A percentile compares a stretch with the other conserved stretches of the same genome.
These are phyloP conservation scores for Brachionichthys hirsutus DNA, from an alignment of 2,113 vertebrate genomes.

Conservation along the genomic window DNA sequence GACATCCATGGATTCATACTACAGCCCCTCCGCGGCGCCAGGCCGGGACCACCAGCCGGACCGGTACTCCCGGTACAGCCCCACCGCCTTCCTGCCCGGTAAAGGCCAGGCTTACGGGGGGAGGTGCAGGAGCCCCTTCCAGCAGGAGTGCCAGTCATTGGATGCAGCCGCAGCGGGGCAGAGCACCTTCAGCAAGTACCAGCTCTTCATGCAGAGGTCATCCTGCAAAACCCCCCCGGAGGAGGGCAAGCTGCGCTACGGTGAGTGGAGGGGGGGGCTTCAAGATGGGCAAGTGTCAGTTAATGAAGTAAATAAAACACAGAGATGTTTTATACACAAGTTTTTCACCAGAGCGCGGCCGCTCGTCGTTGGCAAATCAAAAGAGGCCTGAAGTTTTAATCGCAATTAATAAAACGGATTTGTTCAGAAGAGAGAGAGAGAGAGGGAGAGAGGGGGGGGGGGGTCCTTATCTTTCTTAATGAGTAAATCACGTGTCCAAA, in stretches of 20 bases:
- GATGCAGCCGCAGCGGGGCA: constrained; percentile 78
- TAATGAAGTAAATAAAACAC: too few species aligned
- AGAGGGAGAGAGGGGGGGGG: too few species aligned
- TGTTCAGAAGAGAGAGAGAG: too few species aligned
- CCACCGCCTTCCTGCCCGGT: constrained; percentile 88
- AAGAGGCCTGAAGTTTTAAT: too few species aligned
- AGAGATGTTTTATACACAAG: too few species aligned
- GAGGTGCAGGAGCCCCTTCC: constrained; percentile 85
- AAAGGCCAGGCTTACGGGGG: constrained; percentile 95
- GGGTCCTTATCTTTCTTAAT: too few species aligned
- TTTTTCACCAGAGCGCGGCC: too few species aligned
- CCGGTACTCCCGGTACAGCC: constrained; percentile 91
- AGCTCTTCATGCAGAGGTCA: constrained; percentile 90
- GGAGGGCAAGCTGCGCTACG: constrained; percentile 88
- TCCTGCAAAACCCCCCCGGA: constrained; percentile 90
- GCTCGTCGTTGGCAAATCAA: too few species aligned
- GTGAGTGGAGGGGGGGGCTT: constrained; percentile 76
- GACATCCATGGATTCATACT: constrained; percentile 98
- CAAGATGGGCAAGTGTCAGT: too few species aligned
- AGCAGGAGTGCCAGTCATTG: constrained; percentile 87
- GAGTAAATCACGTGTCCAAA: too few species aligned
- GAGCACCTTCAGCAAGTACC: constrained; percentile 91
- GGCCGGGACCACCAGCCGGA: constrained; percentile 85
- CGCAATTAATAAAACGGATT: too few species aligned
- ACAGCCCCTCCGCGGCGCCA: constrained; percentile 86